Evolutionary conservation across 2,888 invertebrate genomes (phyloP), one percentile per base, ranked within the genome.

Genomic region (Abrostola triplasia): DNA sequence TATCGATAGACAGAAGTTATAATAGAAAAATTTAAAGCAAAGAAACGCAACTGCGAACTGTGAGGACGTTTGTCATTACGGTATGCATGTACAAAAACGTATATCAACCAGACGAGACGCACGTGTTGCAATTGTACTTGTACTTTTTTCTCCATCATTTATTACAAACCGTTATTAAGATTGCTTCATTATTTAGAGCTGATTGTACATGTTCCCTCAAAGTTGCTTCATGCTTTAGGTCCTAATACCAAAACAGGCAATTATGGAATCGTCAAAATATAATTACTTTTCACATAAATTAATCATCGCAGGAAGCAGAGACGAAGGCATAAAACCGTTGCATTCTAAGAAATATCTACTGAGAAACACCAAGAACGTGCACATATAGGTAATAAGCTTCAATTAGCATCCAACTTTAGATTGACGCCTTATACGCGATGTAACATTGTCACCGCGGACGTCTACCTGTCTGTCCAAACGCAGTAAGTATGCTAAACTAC

Each of bases 401-500:
- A 63, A 79, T 80, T 79, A 79, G 50, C 79, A 79, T 79, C 55
- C 50, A 51, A 73, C 55, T 79, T 76, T 79, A 79, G 79, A 62
- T 61, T 60, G 52, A 52, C 55, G 44, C 79, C 79, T 37, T 78
- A 71, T 71, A 69, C 7, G 71, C 5, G 38, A 52, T 63, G 57
- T 54, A 64, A 73, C 57, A 67, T 73, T 66, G 73, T 72, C 62
- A 59, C 63, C 49, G 56, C 64, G 55, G 56, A 36, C 61, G 53
- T 73, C 78, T 81, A 84, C 83, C 84, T 79, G 83, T 81, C 74
- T 83, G 41, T 61, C 84, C 83, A 70, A 83, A 83, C 73, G 67
- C 54, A 77, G 80, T 64, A 42, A 41, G 42, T 70, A 69, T 79
- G 76, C 65, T 70, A 64, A 76, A 61, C 77, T 67, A 67, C 79